phyloP scores from a whole-genome alignment of 1,140 invertebrate species.

The Hycleus cichorii region DNA sequence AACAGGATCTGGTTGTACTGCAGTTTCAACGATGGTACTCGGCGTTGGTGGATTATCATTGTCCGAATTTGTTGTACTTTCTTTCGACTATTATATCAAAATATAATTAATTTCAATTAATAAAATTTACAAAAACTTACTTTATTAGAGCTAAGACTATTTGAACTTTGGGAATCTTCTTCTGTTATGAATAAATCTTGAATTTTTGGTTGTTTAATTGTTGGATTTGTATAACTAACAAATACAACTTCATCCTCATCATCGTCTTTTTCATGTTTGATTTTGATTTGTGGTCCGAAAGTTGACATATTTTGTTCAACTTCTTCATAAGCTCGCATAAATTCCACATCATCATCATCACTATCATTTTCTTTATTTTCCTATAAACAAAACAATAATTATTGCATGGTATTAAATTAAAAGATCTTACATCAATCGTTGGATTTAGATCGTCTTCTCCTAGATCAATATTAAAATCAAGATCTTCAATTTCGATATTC shows the following conservation, averaged over 20 bases:
- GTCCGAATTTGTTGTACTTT: too few species aligned
- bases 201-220: neutral
- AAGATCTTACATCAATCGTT: neutral
- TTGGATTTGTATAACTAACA: constrained; percentile 2
- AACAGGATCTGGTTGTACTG: too few species aligned
- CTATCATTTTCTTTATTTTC: neutral
- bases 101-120: too few species aligned
- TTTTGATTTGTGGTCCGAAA: neutral
- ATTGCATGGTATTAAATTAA: neutral
- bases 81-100: too few species aligned
- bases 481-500: neutral
- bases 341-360: constrained; percentile 10
- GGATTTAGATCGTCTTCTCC: constrained; percentile 2
- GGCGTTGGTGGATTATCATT: too few species aligned
- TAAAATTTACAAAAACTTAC: too few species aligned
- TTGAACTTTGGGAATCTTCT: neutral
- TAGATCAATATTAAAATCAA: constrained; percentile 8
- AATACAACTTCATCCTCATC: constrained; percentile 14
- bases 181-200: neutral
- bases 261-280: constrained; percentile 4
- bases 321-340: constrained; percentile 9
- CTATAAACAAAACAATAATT: neutral
- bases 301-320: constrained; percentile 7
- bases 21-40: too few species aligned
- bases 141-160: too few species aligned